Percentiles rank a stretch among this genome's conserved stretches.
Conservation (phyloP, 2,113 vertebrate species). For the Brachypodius melanocephalos region DNA sequence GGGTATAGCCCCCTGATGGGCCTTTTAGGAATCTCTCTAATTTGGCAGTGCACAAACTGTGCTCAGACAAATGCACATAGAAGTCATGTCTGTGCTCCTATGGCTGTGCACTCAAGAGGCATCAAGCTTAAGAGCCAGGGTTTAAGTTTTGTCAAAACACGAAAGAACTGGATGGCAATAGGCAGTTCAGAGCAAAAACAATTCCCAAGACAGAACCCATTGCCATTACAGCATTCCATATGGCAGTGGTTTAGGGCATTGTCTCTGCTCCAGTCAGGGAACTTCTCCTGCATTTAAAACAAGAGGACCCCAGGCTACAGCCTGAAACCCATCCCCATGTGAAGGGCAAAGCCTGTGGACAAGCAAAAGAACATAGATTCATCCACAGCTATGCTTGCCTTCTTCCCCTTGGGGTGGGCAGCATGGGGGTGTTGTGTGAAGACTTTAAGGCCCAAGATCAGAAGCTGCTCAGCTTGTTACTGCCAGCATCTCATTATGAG, state of each 20-base stretch:
- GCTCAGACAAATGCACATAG: neutral
- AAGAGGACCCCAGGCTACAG: neutral
- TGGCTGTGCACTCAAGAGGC: neutral
- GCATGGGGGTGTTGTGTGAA: neutral
- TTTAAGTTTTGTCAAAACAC: neutral
- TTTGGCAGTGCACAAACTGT: constrained; percentile 6
- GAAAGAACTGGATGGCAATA: neutral
- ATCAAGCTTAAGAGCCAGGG: neutral
- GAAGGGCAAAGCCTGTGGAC: neutral
- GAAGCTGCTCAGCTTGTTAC: constrained; percentile 25
- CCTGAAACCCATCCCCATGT: neutral
- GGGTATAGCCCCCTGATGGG: neutral
- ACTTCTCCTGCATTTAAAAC: neutral
- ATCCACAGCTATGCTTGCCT: neutral
- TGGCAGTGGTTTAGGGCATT: neutral
- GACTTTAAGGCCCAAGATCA: neutral
- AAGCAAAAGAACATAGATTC: neutral
- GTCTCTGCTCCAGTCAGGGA: neutral
- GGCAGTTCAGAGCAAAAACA: neutral
- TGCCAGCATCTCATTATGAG: neutral
- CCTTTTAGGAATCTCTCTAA: constrained; percentile 24
- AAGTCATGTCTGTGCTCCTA: neutral
- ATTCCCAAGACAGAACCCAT: neutral
- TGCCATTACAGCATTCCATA: neutral
- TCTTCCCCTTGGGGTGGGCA: neutral